Base-by-base conservation (phyloP, 2,888 invertebrate genomes). In the Ormyrus labotus region DNA sequence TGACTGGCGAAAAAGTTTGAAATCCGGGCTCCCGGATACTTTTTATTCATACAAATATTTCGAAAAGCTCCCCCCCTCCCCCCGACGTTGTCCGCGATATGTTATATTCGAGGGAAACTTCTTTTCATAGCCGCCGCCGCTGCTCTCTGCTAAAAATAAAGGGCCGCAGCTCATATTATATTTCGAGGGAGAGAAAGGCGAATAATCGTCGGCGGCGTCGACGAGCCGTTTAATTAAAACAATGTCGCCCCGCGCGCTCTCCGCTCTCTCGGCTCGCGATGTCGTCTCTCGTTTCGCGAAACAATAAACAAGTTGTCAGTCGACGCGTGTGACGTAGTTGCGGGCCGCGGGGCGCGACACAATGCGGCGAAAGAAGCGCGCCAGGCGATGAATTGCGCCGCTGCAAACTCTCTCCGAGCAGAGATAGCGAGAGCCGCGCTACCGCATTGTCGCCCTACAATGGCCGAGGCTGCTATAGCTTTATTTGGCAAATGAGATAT, bases 251-350 rank as follows among this genome's bases (percentile, higher is more conserved):
- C 85, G 85, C 34, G 34, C 34, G 13, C 13, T 13, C 13, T 13
- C 13, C 85, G 85, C 85, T 85, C 34, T 34, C 34, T 85, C 87
- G 50, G 4, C 34, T 34, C 85, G 85, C 84, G 86, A 85, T 87
- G 50, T 19, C 19, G 19, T 19, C 19, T 58, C 88, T 88, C 86
- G 87, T 83, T 84, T 83, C 83, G 64, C 63, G 50, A 45, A 45
- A 89, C 89, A 89, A 90, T 89, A 88, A 88, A 85, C 87, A 87
- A 89, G 88, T 90, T 88, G 89, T 87, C 34, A 34, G 34, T 34
- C 87, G 85, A 63, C 61, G 80, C 61, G 80, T 64, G 83, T 83
- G 85, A 84, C 83, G 83, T 81, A 79, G 81, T 19, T 60, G 34
- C 11, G 6, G 5, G 60, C 11, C 55, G 19, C 34, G 13, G 0